Percentiles rank a stretch among this genome's conserved stretches.
Conservation (phyloP, 1,140 invertebrate species). For the Drosophila pseudoobscura region DNA sequence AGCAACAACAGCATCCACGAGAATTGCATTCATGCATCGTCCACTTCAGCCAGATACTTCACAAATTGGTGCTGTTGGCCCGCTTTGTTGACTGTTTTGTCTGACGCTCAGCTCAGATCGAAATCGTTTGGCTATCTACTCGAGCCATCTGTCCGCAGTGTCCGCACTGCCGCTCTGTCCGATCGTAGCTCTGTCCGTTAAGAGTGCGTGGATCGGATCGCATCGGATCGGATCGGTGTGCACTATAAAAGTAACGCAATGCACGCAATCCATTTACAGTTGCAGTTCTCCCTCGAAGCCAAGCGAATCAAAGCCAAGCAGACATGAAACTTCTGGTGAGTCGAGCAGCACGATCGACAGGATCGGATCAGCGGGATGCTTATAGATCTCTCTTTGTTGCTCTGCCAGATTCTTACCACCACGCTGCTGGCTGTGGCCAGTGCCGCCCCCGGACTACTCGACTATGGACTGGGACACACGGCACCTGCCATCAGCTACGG, state of each 20-base stretch:
- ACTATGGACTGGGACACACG: conserved; percentile 54
- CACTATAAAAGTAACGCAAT: conserved; percentile 72
- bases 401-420: conserved; percentile 52
- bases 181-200: conserved; percentile 26
- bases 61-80: conserved; percentile 78
- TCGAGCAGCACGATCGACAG: conserved; percentile 2
- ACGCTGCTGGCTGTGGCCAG: conserved; percentile 63
- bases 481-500: conserved; percentile 59
- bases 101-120: conserved; percentile 54
- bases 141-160: conserved; percentile 49
- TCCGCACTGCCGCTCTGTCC: conserved; percentile 16
- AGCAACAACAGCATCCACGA: conserved; percentile 39
- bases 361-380: conserved; percentile 12
- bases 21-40: conserved; percentile 41
- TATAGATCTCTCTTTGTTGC: background rate
- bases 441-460: conserved; percentile 59
- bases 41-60: conserved; percentile 70
- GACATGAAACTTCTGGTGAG: conserved; percentile 74
- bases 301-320: conserved; percentile 41
- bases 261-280: conserved; percentile 73
- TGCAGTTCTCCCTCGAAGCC: conserved; percentile 62
- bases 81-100: conserved; percentile 67
- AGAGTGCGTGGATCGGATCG: conserved; percentile 30
- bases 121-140: conserved; percentile 45
- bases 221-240: background rate